Base-by-base conservation (phyloP, 2,797 vertebrate genomes). In the Petrocephalus sullivani region DNA sequence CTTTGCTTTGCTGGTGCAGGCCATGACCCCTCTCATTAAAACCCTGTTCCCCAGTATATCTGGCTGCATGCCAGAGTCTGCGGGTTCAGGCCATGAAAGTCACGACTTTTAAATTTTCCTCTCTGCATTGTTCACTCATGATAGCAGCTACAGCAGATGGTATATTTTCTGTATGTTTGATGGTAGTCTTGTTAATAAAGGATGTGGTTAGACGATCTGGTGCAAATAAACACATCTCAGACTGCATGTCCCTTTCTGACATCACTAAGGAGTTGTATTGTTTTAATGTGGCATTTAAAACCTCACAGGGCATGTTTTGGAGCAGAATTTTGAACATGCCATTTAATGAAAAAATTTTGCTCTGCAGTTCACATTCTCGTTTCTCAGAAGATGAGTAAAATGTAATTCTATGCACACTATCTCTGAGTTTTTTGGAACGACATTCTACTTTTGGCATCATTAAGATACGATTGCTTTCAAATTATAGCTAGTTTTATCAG, bases 21-120 rank as follows among this genome's bases (percentile, higher is more conserved):
- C 37, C 67, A 71, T 71, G 67, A 71, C 67, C 67, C 16, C 67
- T 37, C 67, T 71, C 67, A 71, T 71, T 71, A 71, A 71, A 71
- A 71, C 67, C 33, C 67, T 37, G 67, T 71, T 71, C 64, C 28
- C 4, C 23, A 16, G 67, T 71, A 71, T 37, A 71, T 71, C 33
- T 71, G 67, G 67, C 67, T 37, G 33, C 33, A 16, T 37, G 67
- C 33, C 67, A 71, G 12, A 71, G 12, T 71, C 67, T 71, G 33
- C 33, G 28, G 67, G 67, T 71, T 71, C 67, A 41, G 67, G 67
- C 33, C 33, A 41, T 71, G 33, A 71, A 71, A 71, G 67, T 71
- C 67, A 71, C 67, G 67, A 71, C 28, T 71, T 71, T 37, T 16
- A 6, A 71, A 71, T 71, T 71, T 71, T 71, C 67, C 14, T 37